Conservation (phyloP, 2,797 vertebrate genomes). For the Cynopterus sphinx region DNA sequence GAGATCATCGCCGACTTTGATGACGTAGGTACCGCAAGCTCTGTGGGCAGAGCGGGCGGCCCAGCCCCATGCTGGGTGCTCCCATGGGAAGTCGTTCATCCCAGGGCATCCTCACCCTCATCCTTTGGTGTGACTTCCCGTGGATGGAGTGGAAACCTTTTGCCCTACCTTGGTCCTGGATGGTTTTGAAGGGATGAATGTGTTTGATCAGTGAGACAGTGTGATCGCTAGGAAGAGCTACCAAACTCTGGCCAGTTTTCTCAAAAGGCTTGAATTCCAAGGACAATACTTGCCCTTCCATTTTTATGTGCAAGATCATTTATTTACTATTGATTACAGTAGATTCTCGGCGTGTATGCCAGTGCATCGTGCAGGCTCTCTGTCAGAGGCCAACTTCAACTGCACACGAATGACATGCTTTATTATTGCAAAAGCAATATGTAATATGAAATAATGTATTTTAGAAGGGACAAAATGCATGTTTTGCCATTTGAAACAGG, state of each 20-base stretch:
- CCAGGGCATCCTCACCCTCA: not conserved
- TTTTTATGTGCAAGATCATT: slow-evolving; percentile 11
- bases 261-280: not conserved
- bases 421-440: not conserved
- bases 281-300: not conserved
- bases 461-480: not conserved
- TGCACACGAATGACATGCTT: not conserved
- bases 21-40: slow-evolving; percentile 88
- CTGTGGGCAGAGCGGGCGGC: not conserved
- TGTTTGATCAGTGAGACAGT: not conserved
- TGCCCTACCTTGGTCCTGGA: not conserved
- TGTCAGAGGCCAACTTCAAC: not conserved
- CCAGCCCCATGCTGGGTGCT: not conserved
- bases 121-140: not conserved
- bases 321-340: not conserved
- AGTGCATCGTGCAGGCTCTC: not conserved
- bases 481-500: slow-evolving; percentile 28
- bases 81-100: not conserved
- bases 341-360: not conserved
- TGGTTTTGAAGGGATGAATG: not conserved
- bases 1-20: slow-evolving; percentile 99
- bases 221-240: not conserved
- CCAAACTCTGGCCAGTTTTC: not conserved
- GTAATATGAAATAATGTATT: not conserved
- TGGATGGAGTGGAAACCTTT: not conserved